Base-by-base conservation (phyloP, 2,113 vertebrate genomes). In the Paralichthys olivaceus region DNA sequence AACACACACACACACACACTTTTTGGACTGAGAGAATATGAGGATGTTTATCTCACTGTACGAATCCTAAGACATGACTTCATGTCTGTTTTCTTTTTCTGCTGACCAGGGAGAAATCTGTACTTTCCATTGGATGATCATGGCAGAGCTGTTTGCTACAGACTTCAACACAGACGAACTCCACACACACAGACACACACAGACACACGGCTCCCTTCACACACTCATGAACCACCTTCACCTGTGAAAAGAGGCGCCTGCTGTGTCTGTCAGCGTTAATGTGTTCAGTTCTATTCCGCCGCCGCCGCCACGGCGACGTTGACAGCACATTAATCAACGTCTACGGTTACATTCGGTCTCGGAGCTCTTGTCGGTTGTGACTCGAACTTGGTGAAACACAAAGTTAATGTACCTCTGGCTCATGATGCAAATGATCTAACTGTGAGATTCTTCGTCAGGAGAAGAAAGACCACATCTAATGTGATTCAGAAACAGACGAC, bases 51-150 rank as follows among this genome's bases (percentile, higher is more conserved):
- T 78, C n/a, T 59, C 13, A n/a, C 17, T 62, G 40, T 20, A 14
- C 53, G 1, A 25, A 7, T 75, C 22, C 32, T 20, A n/a, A 53
- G 49, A 47, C 59, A 59, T 71, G 62, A 76, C 81, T 11, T 79
- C 71, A 84, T 29, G 47, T 45, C 77, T 72, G 70, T n/a, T 79
- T 25, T 34, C 12, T 58, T 53, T 37, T 53, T 11, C 57, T 6
- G 28, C 43, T 47, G 43, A 47, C 43, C 13, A 19, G 43, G 15
- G 43, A 47, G 43, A 47, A 45, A 19, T 47, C 51, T 11, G 56
- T 17, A 25, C 66, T 72, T 75, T 72, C 56, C 64, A 51, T 3
- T 55, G 29, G 15, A 2, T 26, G 32, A 34, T 47, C 26, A 23
- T 8, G 49, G 12, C 15, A 19, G 37, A 9, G 37, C 11, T 13